Percentiles rank a stretch among this genome's conserved stretches.
These are phyloP conservation scores for Peromyscus nudipes DNA, from an alignment of 2,797 vertebrate genomes.

Conservation along the genomic window DNA sequence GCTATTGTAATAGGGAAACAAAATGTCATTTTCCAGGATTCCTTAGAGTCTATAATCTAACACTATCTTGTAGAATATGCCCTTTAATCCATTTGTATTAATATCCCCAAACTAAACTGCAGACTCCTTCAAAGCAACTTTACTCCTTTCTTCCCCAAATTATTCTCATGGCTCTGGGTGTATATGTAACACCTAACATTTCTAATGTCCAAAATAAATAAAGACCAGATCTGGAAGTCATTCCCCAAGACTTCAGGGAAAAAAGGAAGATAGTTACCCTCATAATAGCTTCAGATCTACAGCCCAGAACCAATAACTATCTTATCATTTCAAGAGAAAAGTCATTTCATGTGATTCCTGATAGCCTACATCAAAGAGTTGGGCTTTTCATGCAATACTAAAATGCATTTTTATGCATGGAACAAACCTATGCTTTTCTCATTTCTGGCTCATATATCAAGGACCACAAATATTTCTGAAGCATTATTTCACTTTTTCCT, in stretches of 20 bases:
- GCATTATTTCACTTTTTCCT: constrained; percentile 48
- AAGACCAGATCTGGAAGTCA: constrained; percentile 40
- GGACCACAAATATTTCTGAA: constrained; percentile 43
- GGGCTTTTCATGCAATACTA: neutral
- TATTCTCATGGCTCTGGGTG: neutral
- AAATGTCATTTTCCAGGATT: constrained; percentile 38
- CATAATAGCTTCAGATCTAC: neutral
- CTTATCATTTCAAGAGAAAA: constrained; percentile 68
- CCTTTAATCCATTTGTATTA: neutral
- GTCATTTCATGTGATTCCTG: constrained; percentile 35
- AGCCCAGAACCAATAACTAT: neutral
- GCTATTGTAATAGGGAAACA: neutral
- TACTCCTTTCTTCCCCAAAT: neutral
- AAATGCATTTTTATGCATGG: constrained; percentile 59
- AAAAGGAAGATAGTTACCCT: neutral
- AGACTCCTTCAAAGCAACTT: neutral
- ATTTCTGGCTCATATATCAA: constrained; percentile 61
- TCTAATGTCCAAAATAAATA: constrained; percentile 42
- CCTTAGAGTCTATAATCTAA: neutral
- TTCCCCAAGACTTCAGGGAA: constrained; percentile 25
- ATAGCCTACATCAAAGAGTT: constrained; percentile 59
- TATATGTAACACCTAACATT: neutral
- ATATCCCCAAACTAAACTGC: neutral
- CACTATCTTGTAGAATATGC: neutral
- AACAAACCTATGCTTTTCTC: constrained; percentile 35